Evolutionary conservation across 2,113 vertebrate species (phyloP).

Genomic region (Rhinolophus sinicus): DNA sequence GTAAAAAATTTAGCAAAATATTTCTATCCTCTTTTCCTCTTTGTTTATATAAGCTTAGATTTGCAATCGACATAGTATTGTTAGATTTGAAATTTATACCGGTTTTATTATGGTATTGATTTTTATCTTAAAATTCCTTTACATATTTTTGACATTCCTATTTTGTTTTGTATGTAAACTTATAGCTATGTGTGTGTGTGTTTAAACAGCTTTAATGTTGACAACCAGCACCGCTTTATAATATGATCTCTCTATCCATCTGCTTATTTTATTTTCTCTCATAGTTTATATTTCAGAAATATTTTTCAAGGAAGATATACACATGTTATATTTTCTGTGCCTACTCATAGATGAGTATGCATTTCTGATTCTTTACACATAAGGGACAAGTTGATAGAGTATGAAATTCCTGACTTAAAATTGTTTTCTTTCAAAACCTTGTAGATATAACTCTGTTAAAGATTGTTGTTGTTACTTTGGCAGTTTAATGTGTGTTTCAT

Average conservation of each 20-base stretch:
- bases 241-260: neutral
- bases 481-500: neutral
- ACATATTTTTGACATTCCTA: neutral
- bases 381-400: neutral
- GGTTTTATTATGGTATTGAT: neutral
- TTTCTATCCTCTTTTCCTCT: neutral
- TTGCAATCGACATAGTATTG: neutral
- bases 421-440: neutral
- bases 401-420: neutral
- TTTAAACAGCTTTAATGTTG: neutral
- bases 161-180: neutral
- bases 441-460: neutral
- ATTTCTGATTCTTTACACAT: neutral
- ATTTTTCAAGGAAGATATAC: neutral
- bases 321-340: neutral
- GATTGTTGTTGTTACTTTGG: neutral
- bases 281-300: neutral
- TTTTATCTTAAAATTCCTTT: neutral
- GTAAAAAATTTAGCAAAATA: neutral
- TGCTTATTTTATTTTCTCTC: slow-evolving; percentile 4
- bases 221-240: neutral
- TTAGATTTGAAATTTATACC: neutral
- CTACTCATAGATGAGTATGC: neutral
- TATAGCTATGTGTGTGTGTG: neutral
- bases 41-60: neutral